These are phyloP conservation scores for Ptilonorhynchus violaceus DNA, from an alignment of 2,113 vertebrate genomes.

Conservation along the genomic window DNA sequence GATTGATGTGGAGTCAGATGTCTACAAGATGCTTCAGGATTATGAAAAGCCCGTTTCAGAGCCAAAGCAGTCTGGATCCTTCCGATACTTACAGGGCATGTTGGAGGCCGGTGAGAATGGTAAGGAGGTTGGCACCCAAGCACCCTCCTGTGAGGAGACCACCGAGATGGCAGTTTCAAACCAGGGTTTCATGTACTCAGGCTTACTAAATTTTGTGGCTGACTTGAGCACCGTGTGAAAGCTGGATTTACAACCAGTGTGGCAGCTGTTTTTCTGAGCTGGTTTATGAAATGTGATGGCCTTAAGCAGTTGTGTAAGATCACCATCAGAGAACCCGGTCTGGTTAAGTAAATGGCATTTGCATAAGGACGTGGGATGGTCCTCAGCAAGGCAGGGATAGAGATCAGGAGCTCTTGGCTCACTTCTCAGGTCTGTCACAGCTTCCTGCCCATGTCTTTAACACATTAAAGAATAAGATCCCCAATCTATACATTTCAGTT, in stretches of 20 bases:
- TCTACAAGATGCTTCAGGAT: constrained; percentile 97
- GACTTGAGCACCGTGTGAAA: neutral
- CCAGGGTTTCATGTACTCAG: neutral
- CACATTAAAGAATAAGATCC: neutral
- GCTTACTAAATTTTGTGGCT: neutral
- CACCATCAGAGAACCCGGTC: neutral
- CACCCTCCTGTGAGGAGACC: neutral
- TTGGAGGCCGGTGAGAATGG: constrained; percentile 91
- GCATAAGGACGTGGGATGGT: neutral
- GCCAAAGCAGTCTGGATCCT: constrained; percentile 96
- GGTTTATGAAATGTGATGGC: neutral
- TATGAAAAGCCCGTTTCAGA: constrained; percentile 79
- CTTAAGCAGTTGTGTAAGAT: neutral
- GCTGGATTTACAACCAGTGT: neutral
- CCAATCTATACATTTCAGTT: neutral
- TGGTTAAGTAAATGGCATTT: neutral
- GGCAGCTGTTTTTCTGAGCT: neutral
- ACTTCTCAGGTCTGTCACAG: neutral
- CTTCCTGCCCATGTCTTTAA: neutral
- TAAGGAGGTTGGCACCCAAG: constrained; percentile 49
- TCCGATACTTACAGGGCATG: constrained; percentile 95
- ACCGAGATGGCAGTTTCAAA: rapidly evolving
- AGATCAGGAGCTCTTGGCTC: constrained; percentile 29
- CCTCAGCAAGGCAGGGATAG: neutral
- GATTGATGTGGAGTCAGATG: constrained; percentile 87